Base-by-base conservation (phyloP, 2,797 vertebrate species). In the Malacoctenus gilli region DNA sequence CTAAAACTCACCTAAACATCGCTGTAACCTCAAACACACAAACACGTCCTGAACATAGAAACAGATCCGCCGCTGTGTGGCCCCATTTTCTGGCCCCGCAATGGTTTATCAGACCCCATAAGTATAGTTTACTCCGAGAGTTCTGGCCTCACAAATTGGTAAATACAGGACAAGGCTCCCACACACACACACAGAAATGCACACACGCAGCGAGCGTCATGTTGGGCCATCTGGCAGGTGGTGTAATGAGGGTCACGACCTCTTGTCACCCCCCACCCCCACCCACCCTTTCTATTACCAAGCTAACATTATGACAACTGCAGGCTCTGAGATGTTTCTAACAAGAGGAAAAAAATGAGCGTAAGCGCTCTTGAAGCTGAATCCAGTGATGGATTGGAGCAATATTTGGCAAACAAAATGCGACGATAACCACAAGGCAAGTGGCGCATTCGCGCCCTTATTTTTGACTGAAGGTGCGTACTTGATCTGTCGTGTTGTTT, bases 241-340 rank as follows among this genome's bases (percentile, higher is more conserved):
- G 71, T 60, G 69, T 78, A 83, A 84, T 77, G 65, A 81, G 83
- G 85, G 84, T 85, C 79, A 4, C 12, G 82, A 81, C 82, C 85
- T 73, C 46, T 57, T 63, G 64, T 61, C 66, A 11, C 35, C 51
- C 67, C 60, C 62, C 67, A 35, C 65, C 48, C 48, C 57, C 67
- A 60, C 60, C 65, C 64, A 35, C 65, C 49, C 44, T 58, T 65
- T 53, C 43, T 62, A 69, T 83, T 80, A 80, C 18, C 22, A 9
- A 14, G 18, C 52, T 10, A 41, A 68, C 59, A 57, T 59, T 63
- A 56, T 52, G 22, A 23, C 54, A 56, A 49, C 47, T 50, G 32
- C 50, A 22, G 23, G 25, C 37, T 6, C 8, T 25, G 42, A 4
- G 22, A 28, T 47, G 38, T 41, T 31, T 21, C 23, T 37, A 14